phyloP scores from a whole-genome alignment of 2,113 vertebrate genomes.

The Oryctolagus cuniculus region mOryCun1.1 NC_091445.1:34480501-34481000 shows the following conservation, averaged over 20 bases:
- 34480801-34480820: constrained; percentile 82
- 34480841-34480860: constrained; percentile 82
- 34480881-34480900: constrained; percentile 80
- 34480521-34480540: constrained; percentile 64
- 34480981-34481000: constrained; percentile 82
- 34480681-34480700: constrained; percentile 62
- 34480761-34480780: constrained; percentile 81
- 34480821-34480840: constrained; percentile 82
- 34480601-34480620: constrained; percentile 59
- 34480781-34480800: constrained; percentile 80
- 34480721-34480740: constrained; percentile 75
- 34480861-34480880: constrained; percentile 83
- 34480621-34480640: constrained; percentile 67
- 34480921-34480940: constrained; percentile 80
- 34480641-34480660: constrained; percentile 63
- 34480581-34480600: constrained; percentile 62
- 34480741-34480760: constrained; percentile 81
- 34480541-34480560: constrained; percentile 69
- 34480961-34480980: constrained; percentile 82
- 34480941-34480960: constrained; percentile 82
- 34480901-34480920: constrained; percentile 81
- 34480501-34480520: constrained; percentile 42
- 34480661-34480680: constrained; percentile 60
- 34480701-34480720: constrained; percentile 56
- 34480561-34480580: constrained; percentile 64